These are phyloP conservation scores for Bradysia coprophila DNA, from an alignment of 1,140 invertebrate genomes.

Conservation along the genomic window DNA sequence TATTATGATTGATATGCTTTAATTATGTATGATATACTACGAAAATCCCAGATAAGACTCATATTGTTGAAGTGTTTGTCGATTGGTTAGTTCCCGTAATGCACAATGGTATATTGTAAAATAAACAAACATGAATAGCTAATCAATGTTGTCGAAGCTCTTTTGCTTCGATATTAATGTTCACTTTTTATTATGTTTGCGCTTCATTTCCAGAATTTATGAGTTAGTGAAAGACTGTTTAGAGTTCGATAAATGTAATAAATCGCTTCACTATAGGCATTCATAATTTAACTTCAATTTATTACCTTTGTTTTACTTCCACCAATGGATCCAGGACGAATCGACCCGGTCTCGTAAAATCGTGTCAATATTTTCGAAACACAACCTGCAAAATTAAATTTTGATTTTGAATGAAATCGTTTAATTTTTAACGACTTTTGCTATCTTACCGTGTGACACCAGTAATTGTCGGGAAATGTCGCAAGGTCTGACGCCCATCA, in stretches of 20 bases:
- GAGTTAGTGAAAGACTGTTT: background rate
- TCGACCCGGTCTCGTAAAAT: slow-evolving; percentile 89
- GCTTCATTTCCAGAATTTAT: background rate
- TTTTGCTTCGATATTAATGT: background rate
- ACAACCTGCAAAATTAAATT: slow-evolving; percentile 25
- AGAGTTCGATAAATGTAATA: background rate
- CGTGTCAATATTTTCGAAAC: slow-evolving; percentile 95
- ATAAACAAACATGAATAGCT: background rate
- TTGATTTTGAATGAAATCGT: background rate
- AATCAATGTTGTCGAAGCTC: background rate
- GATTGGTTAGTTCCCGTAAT: too few species aligned
- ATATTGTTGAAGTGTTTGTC: too few species aligned
- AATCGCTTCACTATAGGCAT: too few species aligned
- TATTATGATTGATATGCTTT: too few species aligned
- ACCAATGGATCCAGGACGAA: slow-evolving; percentile 76
- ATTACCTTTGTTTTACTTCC: slow-evolving; percentile 80
- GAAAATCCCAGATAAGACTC: too few species aligned
- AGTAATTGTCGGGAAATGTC: slow-evolving; percentile 88
- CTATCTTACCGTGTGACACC: slow-evolving; percentile 67
- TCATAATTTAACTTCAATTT: too few species aligned
- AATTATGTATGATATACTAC: too few species aligned
- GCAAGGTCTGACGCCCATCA: slow-evolving; percentile 81
- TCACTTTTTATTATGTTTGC: background rate
- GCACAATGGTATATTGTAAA: too few species aligned
- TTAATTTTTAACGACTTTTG: background rate